Evolutionary conservation across 2,113 vertebrate genomes (phyloP), one percentile per base, ranked within the genome.

Genomic region (Cacatua alba): DNA sequence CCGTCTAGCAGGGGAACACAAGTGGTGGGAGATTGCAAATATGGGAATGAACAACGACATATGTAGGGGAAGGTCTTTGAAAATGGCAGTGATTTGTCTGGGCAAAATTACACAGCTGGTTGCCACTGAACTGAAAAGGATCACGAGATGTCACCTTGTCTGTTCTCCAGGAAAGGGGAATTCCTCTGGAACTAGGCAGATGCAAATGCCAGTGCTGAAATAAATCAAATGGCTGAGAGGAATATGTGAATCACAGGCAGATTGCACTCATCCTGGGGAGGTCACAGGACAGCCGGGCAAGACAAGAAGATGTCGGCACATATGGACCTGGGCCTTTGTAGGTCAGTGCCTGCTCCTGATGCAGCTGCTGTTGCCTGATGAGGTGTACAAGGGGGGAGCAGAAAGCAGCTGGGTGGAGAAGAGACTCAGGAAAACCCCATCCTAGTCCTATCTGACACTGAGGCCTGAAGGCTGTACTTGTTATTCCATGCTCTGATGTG

Each of bases 341-440:
- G 92, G 76, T 92, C 90, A 90, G 57, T 23, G 69, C 35, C 57
- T 96, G 75, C 75, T 94, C 65, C 63, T 76, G 64, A 28, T 16
- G 51, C 90, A 91, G 91, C 63, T 92, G 93, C 65, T 94, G 63
- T 70, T 68, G 74, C 59, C 67, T 82, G 82, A 85, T 92, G 85
- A 93, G 59, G 51, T 65, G 69, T 37, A 31, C 1, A 9, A 71
- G 37, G 24, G 8, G 14, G 29, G 71, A 82, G 67, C 9, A 13
- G 94, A 86, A 94, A 89, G 69, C 5, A 1, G 28, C 10, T 2
- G 6, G 46, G 72, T 49, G 87, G 72, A 57, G 35, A 77, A 49
- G 53, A 82, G 41, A 25, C 28, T 72, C 41, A 19, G 84, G 62
- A 95, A 94, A 90, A 60, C 17, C 62, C 71, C 23, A 26, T 82